Evolutionary conservation across 2,113 vertebrate species (phyloP).

Genomic region (Dinomys branickii): DNA sequence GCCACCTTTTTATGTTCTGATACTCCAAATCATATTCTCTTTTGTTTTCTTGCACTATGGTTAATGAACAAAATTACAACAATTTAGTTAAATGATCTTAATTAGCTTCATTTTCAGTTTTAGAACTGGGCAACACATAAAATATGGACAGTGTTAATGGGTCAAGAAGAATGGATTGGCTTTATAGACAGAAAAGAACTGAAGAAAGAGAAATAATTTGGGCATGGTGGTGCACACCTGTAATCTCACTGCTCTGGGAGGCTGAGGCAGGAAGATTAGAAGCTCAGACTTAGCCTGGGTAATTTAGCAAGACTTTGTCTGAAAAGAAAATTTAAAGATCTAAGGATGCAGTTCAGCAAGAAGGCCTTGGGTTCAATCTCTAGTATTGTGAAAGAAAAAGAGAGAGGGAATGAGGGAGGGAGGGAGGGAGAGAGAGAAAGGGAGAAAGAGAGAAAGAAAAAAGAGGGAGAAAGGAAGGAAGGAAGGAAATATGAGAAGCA

Average conservation of each 20-base stretch:
- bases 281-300: background rate
- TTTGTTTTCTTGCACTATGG: background rate
- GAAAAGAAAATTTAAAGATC: background rate
- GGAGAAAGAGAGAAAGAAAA: too few species aligned
- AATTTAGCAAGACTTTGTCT: background rate
- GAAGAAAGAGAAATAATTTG: background rate
- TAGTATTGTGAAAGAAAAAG: background rate
- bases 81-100: background rate
- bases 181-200: background rate
- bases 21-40: background rate
- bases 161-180: background rate
- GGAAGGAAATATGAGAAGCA: background rate
- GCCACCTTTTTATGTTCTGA: background rate
- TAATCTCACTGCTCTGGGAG: background rate
- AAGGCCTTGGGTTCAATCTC: background rate
- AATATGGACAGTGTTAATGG: background rate
- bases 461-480: accelerated
- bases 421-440: background rate
- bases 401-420: accelerated
- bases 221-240: background rate
- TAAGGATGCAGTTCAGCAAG: background rate
- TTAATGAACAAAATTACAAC: background rate
- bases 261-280: background rate
- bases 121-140: background rate
- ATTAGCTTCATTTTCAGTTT: background rate